These are phyloP conservation scores for Volucella bombylans DNA, from an alignment of 2,888 invertebrate species.

Conservation along the genomic window DNA sequence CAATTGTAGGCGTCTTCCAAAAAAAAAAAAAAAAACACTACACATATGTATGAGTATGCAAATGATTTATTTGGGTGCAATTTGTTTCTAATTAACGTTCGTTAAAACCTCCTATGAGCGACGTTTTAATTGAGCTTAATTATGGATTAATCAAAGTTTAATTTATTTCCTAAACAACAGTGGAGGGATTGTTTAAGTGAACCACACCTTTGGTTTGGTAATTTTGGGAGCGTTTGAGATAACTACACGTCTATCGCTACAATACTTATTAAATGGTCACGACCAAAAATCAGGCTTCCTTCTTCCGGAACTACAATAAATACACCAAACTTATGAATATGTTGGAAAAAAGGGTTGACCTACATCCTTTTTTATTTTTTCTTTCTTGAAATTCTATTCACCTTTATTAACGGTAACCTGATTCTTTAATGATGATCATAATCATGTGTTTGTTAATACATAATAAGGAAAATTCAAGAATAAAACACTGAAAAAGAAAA, in stretches of 20 bases:
- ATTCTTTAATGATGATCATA: conserved; percentile 55
- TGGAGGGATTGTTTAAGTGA: neutral
- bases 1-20: conserved; percentile 39
- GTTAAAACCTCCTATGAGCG: neutral
- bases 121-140: conserved; percentile 56
- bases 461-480: conserved; percentile 11
- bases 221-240: conserved; percentile 1
- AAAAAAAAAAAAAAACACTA: neutral
- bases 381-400: neutral
- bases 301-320: conserved; percentile 28
- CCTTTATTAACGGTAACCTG: conserved; percentile 39
- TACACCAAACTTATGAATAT: neutral
- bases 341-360: conserved; percentile 59
- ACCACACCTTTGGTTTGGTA: conserved; percentile 9
- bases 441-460: conserved; percentile 42
- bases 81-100: conserved; percentile 37
- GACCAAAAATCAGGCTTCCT: conserved; percentile 26
- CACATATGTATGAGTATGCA: conserved; percentile 26
- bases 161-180: conserved; percentile 13
- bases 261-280: no score
- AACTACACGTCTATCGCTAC: conserved; percentile 48
- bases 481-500: neutral
- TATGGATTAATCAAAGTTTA: conserved; percentile 36
- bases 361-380: conserved; percentile 47
- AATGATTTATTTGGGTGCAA: conserved; percentile 43